Percentiles rank a stretch among this genome's conserved stretches.
Conservation (phyloP, 2,797 vertebrate genomes). For the Gila robusta region DNA sequence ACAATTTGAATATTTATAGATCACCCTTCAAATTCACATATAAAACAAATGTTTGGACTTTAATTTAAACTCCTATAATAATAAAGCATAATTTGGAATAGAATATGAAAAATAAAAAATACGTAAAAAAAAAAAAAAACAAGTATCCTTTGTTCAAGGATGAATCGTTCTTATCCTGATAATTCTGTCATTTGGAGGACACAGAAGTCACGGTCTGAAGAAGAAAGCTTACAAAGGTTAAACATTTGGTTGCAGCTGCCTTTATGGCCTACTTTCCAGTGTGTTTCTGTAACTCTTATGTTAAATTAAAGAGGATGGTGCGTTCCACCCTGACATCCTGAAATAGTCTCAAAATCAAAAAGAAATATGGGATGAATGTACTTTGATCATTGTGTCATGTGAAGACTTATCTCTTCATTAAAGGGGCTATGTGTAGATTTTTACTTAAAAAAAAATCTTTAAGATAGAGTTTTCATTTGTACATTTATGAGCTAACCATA, state of each 20-base stretch:
- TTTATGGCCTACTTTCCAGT: background rate
- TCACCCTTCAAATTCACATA: background rate
- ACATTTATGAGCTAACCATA: no score
- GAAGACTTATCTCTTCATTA: conserved; percentile 3
- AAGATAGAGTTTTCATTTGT: no score
- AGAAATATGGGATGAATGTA: background rate
- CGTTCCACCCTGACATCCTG: background rate
- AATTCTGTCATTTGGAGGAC: conserved; percentile 36
- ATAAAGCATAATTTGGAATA: background rate
- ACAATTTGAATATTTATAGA: background rate
- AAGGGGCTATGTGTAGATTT: no score
- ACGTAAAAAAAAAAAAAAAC: background rate
- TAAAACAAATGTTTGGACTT: no score
- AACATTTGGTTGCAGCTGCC: background rate
- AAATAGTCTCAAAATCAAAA: background rate
- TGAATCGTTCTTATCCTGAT: conserved; percentile 23
- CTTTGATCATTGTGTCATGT: background rate
- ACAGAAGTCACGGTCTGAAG: background rate
- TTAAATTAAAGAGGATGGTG: background rate
- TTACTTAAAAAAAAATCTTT: no score
- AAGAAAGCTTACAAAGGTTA: background rate
- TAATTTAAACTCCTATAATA: background rate
- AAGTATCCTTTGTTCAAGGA: conserved; percentile 37
- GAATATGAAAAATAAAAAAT: background rate
- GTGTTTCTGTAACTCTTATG: background rate